These are phyloP conservation scores for Drosophila sucinea DNA, from an alignment of 1,140 invertebrate species.

Conservation along the genomic window DNA sequence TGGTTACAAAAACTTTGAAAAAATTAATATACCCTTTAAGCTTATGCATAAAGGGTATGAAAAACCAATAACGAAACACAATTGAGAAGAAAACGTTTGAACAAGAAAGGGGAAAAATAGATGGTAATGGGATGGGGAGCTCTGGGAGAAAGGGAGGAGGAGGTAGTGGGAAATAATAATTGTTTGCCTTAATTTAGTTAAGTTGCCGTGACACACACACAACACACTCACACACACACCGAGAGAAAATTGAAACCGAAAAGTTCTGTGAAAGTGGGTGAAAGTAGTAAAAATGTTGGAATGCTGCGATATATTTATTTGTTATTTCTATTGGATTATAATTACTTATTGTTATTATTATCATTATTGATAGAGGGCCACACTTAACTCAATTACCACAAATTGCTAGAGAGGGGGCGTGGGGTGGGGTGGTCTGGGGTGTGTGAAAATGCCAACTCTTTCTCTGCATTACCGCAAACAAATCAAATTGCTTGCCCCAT, in stretches of 20 bases:
- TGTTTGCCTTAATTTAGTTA: constrained; percentile 74
- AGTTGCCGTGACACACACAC: constrained; percentile 5
- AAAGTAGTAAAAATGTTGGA: constrained; percentile 69
- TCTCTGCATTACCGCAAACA: constrained; percentile 54
- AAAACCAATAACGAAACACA: constrained; percentile 64
- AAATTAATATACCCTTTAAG: background rate
- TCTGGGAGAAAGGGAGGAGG: background rate
- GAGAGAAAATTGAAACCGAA: constrained; percentile 15
- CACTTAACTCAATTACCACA: constrained; percentile 38
- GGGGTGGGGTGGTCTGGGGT: background rate
- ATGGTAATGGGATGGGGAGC: background rate
- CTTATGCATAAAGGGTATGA: constrained; percentile 18
- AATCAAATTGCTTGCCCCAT: constrained; percentile 61
- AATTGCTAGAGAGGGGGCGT: background rate
- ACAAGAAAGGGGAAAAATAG: constrained; percentile 4
- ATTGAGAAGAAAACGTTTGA: constrained; percentile 41
- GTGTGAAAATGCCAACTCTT: background rate
- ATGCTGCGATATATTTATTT: constrained; percentile 48
- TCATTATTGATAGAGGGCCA: constrained; percentile 49
- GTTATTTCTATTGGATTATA: constrained; percentile 79
- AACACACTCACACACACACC: background rate
- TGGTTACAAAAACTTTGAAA: background rate
- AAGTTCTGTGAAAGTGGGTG: constrained; percentile 70
- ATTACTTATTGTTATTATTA: constrained; percentile 15
- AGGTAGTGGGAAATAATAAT: constrained; percentile 19